Conservation (phyloP, 2,888 invertebrate species). For the Drosophila percnosoma region DNA sequence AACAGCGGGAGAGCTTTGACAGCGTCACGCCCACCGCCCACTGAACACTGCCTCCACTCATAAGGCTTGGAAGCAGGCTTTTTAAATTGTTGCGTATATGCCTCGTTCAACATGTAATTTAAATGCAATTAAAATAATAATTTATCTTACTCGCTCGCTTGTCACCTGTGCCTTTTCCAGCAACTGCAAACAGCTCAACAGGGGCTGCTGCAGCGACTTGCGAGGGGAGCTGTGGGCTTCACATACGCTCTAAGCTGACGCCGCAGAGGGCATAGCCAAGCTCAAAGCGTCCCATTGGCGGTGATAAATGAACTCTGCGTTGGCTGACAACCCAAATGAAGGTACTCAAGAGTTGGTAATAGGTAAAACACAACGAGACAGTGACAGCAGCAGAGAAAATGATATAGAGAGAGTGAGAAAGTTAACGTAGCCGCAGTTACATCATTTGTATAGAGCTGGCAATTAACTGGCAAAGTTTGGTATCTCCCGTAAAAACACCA, state of each 20-base stretch:
- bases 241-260: conserved; percentile 51
- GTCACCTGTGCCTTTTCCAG: conserved; percentile 51
- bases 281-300: conserved; percentile 48
- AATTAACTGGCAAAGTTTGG: conserved; percentile 56
- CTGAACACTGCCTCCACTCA: not conserved
- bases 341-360: conserved; percentile 50
- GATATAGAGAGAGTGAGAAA: not conserved
- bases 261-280: conserved; percentile 45
- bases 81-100: conserved; percentile 66
- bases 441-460: conserved; percentile 64
- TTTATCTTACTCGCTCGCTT: conserved; percentile 74
- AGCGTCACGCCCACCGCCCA: conserved; percentile 14
- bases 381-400: not conserved
- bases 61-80: conserved; percentile 33
- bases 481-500: conserved; percentile 11
- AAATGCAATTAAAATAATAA: conserved; percentile 81
- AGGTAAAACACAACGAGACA: conserved; percentile 3
- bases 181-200: conserved; percentile 4
- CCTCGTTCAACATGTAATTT: conserved; percentile 69
- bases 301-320: conserved; percentile 66
- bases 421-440: conserved; percentile 28
- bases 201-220: conserved; percentile 7
- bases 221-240: conserved; percentile 24
- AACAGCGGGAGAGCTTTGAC: conserved; percentile 61
- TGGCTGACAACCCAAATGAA: conserved; percentile 74